A percentile compares a stretch with the other conserved stretches of the same genome.
These are phyloP conservation scores for Nixonia krombeini DNA, from an alignment of 1,140 invertebrate genomes.

Conservation along the genomic window DNA sequence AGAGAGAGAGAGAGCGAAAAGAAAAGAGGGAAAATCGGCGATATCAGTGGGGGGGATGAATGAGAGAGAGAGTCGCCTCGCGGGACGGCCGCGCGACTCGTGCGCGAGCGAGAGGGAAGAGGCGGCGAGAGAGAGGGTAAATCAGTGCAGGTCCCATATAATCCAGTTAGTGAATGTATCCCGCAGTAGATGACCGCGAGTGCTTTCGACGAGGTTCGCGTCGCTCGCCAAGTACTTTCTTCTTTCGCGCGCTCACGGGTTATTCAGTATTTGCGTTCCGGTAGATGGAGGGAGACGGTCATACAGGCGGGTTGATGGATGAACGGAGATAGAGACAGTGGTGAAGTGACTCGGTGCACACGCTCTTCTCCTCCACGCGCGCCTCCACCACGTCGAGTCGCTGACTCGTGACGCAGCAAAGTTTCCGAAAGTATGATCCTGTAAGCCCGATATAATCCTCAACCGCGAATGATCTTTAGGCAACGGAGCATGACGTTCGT, in stretches of 20 bases:
- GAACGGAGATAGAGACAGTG: conserved; percentile 1
- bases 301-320: no score
- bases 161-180: conserved; percentile 42
- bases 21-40: not conserved
- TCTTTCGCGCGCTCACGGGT: not conserved
- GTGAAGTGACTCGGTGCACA: no score
- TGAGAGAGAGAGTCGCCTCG: not conserved
- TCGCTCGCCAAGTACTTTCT: conserved; percentile 11
- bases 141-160: conserved; percentile 22
- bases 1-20: conserved; percentile 1
- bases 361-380: no score
- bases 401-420: no score
- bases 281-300: no score
- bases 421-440: no score
- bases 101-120: not conserved
- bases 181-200: conserved; percentile 3
- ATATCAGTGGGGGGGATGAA: not conserved
- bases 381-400: no score
- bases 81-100: not conserved
- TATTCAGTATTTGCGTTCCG: conserved; percentile 34
- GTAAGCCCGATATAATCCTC: no score
- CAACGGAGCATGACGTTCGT: no score
- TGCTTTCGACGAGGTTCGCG: conserved; percentile 6
- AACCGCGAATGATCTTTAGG: no score
- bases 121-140: conserved; percentile 11